A percentile compares a stretch with the other conserved stretches of the same genome.
Evolutionary conservation across 1,140 invertebrate genomes (phyloP).

Genomic region (Mesaphorura yosii): DNA sequence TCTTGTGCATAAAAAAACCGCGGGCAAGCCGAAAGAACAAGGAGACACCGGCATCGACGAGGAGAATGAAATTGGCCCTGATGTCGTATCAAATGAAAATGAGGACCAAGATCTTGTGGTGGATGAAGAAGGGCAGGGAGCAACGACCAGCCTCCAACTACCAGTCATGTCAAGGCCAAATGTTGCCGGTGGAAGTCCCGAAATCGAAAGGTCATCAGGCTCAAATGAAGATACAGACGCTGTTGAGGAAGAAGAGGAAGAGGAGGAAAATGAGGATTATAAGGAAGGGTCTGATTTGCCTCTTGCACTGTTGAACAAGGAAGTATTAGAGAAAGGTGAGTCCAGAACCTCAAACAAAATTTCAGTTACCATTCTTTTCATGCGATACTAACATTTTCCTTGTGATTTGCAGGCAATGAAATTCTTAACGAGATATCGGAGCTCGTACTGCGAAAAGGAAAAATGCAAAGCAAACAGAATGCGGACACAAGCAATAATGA

Average conservation of each 20-base stretch:
- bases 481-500: background rate
- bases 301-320: conserved; percentile 10
- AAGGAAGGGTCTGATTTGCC: conserved; percentile 1
- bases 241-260: background rate
- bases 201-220: no score
- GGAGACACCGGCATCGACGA: no score
- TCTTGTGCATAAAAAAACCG: conserved; percentile 9
- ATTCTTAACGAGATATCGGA: conserved; percentile 21
- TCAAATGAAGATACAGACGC: no score
- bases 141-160: no score
- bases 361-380: background rate
- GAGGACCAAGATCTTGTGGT: background rate
- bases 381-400: background rate
- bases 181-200: no score
- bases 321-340: conserved; percentile 8
- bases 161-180: no score
- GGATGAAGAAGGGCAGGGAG: no score
- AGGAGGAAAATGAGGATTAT: background rate
- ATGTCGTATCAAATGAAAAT: background rate
- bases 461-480: conserved; percentile 15
- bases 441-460: conserved; percentile 22
- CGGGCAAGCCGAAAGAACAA: no score
- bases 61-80: no score
- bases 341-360: background rate
- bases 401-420: background rate